Evolutionary conservation across 1,140 invertebrate genomes (phyloP).

Genomic region (Calliopsis andreniformis): DNA sequence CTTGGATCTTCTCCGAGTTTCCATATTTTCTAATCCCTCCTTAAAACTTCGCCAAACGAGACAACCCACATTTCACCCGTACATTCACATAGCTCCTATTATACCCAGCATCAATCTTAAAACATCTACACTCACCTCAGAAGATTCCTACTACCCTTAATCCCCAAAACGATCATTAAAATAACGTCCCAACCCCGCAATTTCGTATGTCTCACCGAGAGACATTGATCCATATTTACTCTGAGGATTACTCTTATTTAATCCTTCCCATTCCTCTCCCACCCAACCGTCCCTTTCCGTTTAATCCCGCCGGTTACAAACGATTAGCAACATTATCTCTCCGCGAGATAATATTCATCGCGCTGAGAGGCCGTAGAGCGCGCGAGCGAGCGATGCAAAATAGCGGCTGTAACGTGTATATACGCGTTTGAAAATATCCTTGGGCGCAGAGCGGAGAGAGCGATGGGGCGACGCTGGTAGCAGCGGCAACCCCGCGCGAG

Average conservation of each 20-base stretch:
- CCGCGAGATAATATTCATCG: conserved; percentile 4
- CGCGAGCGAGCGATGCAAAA: not conserved
- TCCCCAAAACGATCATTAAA: conserved; percentile 7
- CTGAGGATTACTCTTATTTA: conserved; percentile 10
- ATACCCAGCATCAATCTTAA: no score
- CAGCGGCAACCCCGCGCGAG: conserved; percentile 44
- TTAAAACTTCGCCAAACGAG: no score
- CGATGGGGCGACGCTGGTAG: conserved; percentile 48
- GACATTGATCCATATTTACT: conserved; percentile 28
- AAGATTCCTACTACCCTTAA: not conserved
- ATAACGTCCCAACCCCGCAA: not conserved
- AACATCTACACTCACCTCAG: no score
- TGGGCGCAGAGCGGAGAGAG: conserved; percentile 8
- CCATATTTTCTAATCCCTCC: no score
- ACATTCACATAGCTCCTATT: no score
- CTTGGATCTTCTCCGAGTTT: no score
- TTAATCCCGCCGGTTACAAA: conserved; percentile 15
- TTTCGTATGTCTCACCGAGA: not conserved
- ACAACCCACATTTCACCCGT: no score
- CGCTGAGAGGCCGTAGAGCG: no score
- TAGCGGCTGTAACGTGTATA: not conserved
- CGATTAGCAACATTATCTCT: conserved; percentile 15
- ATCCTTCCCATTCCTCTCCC: not conserved
- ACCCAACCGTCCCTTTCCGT: not conserved
- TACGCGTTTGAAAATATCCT: conserved; percentile 41